These are phyloP conservation scores for Acanthosepion lycidas DNA, from an alignment of 2,888 invertebrate genomes.

Conservation along the genomic window DNA sequence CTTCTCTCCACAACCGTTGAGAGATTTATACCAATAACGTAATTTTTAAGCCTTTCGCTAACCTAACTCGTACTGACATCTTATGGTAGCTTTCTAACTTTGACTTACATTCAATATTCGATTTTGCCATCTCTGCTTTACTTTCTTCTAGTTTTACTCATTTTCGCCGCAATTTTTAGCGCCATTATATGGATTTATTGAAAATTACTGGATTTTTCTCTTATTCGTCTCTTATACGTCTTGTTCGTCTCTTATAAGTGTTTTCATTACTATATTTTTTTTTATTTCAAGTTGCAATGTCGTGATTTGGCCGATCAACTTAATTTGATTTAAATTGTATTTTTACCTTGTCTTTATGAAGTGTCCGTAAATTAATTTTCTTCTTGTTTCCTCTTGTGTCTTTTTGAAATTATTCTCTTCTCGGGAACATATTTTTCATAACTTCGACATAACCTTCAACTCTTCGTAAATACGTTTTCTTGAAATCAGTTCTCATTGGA, in stretches of 20 bases:
- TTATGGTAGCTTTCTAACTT: not conserved
- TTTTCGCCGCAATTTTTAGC: not conserved
- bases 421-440: too few relatives aligned
- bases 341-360: not conserved
- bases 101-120: not conserved
- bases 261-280: not conserved
- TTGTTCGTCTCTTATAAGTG: not conserved
- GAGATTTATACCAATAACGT: not conserved
- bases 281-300: not conserved
- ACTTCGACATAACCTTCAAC: not conserved
- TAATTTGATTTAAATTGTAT: not conserved
- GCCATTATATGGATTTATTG: not conserved
- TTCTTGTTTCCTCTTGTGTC: not conserved
- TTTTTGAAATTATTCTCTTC: not conserved
- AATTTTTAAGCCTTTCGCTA: not conserved
- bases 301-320: not conserved
- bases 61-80: not conserved
- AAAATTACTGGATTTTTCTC: not conserved
- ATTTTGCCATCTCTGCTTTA: not conserved
- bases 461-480: not conserved
- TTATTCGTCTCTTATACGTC: not conserved
- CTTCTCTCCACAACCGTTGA: not conserved
- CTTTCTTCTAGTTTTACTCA: not conserved
- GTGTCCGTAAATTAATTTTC: constrained; percentile 15
- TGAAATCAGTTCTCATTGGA: not conserved